Evolutionary conservation across 2,888 invertebrate genomes (phyloP).

Genomic region (Dromius quadrimaculatus): DNA sequence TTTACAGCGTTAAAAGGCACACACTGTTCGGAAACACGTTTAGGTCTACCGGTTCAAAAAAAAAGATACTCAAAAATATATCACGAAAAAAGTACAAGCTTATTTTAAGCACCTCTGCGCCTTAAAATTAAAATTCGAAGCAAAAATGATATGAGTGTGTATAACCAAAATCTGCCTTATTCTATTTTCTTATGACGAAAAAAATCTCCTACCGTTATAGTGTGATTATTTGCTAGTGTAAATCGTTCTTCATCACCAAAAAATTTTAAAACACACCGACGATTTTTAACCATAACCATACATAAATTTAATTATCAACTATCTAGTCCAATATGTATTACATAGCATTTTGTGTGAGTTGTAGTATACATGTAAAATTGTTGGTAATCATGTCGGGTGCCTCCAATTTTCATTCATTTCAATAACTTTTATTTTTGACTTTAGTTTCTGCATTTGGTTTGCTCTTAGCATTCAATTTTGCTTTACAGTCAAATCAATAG

Average conservation of each 20-base stretch:
- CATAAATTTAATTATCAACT: constrained; percentile 66
- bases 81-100: constrained; percentile 79
- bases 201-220: constrained; percentile 69
- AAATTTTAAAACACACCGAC: constrained; percentile 62
- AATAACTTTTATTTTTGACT: constrained; percentile 58
- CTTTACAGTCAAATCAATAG: constrained; percentile 43
- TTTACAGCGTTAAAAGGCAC: constrained; percentile 62
- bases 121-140: constrained; percentile 75
- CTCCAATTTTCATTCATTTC: constrained; percentile 59
- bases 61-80: constrained; percentile 66
- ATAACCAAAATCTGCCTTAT: constrained; percentile 79
- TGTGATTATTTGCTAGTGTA: constrained; percentile 68
- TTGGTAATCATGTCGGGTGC: constrained; percentile 67
- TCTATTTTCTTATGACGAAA: constrained; percentile 74
- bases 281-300: constrained; percentile 66
- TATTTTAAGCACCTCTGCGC: constrained; percentile 81
- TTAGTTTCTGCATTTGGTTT: constrained; percentile 61
- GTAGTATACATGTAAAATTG: constrained; percentile 72
- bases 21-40: constrained; percentile 69
- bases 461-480: constrained; percentile 55
- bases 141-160: constrained; percentile 70
- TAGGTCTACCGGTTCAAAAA: constrained; percentile 71
- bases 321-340: constrained; percentile 69
- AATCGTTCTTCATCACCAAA: constrained; percentile 65
- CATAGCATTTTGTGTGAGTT: constrained; percentile 71